phyloP scores from a whole-genome alignment of 2,797 vertebrate genomes.

The Phyllotis vaccarum region DNA sequence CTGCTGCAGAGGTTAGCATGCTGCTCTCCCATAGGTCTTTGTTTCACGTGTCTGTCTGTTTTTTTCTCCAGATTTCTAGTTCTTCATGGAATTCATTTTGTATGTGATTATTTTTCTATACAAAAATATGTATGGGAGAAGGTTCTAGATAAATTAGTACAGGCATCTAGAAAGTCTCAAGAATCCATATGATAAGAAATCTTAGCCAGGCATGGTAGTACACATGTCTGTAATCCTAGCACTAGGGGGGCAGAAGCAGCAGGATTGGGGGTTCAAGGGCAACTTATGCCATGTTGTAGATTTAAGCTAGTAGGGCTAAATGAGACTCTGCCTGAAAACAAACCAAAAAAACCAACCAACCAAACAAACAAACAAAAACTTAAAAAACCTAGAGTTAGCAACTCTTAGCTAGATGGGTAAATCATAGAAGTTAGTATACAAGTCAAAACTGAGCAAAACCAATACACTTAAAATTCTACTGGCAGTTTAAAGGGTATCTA shows the following conservation, averaged over 20 bases:
- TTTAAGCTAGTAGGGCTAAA: neutral
- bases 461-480: slow-evolving; percentile 7
- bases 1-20: neutral
- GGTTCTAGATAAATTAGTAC: slow-evolving; percentile 3
- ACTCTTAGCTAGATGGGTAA: slow-evolving; percentile 53
- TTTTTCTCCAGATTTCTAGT: neutral
- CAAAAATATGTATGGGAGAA: slow-evolving; percentile 39
- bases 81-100: slow-evolving; percentile 56
- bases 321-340: neutral
- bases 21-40: fast-evolving
- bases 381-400: slow-evolving; percentile 25
- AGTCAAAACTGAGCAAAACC: slow-evolving; percentile 61
- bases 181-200: neutral
- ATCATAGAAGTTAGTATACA: slow-evolving; percentile 18
- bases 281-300: neutral
- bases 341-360: too few relatives aligned
- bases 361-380: neutral
- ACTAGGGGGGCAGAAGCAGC: neutral
- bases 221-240: neutral
- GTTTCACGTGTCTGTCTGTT: neutral
- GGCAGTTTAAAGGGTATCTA: slow-evolving; percentile 44
- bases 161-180: neutral
- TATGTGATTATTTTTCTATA: slow-evolving; percentile 54
- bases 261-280: neutral
- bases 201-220: neutral